A percentile compares a stretch with the other conserved stretches of the same genome.
Conservation (phyloP, 2,888 invertebrate genomes). For the Dasypogon diadema region DNA sequence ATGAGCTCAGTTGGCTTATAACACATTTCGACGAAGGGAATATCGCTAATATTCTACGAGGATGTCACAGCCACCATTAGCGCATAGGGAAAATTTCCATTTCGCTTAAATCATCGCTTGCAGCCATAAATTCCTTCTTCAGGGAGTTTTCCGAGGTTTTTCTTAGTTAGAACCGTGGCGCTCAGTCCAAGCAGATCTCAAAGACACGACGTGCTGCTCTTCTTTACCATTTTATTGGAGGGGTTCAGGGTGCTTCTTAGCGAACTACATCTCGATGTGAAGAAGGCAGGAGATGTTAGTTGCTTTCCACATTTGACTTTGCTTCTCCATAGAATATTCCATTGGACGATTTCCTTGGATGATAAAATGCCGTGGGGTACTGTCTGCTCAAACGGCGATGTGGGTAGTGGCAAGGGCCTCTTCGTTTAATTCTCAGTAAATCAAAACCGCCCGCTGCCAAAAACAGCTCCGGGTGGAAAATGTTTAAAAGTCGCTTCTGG, state of each 20-base stretch:
- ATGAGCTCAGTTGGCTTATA: too few species aligned
- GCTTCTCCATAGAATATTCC: too few species aligned
- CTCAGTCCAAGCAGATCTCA: not conserved
- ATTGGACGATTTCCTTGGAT: too few species aligned
- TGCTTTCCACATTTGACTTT: too few species aligned
- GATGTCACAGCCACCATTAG: conserved; percentile 42
- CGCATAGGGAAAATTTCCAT: conserved; percentile 52
- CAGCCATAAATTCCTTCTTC: conserved; percentile 51
- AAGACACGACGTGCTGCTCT: not conserved
- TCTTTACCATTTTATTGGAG: conserved; percentile 4
- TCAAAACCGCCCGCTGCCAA: conserved; percentile 29
- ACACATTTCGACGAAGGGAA: too few species aligned
- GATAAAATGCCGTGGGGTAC: not conserved
- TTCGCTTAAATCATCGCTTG: conserved; percentile 52
- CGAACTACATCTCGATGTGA: not conserved
- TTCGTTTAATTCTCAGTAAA: conserved; percentile 31
- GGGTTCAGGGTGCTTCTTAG: not conserved
- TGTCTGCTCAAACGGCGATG: too few species aligned
- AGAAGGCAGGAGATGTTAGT: too few species aligned
- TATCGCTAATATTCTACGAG: not conserved
- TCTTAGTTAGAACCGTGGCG: not conserved
- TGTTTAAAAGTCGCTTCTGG: conserved; percentile 33
- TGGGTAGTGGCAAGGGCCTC: too few species aligned
- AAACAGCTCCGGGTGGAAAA: conserved; percentile 9
- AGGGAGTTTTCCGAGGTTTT: conserved; percentile 43